These are phyloP conservation scores for Clarias pachynema DNA, from an alignment of 2,797 vertebrate genomes.

Conservation along the genomic window DNA sequence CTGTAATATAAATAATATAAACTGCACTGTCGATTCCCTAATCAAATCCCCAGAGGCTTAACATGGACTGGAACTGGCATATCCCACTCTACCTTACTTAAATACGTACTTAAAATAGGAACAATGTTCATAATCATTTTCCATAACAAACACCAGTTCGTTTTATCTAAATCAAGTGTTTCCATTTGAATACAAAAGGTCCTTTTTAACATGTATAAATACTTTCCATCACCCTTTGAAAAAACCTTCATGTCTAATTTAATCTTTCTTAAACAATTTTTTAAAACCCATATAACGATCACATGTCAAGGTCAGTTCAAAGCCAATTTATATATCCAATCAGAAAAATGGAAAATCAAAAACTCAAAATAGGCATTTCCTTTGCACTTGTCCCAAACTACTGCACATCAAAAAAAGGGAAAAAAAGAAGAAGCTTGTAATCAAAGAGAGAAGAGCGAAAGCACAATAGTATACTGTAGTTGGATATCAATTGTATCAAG, in stretches of 20 bases:
- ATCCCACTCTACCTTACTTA: not conserved
- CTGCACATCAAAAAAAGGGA: conserved; percentile 29
- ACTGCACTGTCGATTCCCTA: not conserved
- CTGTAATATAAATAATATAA: conserved; percentile 17
- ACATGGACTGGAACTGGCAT: not conserved
- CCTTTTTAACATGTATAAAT: not conserved
- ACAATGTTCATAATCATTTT: not conserved
- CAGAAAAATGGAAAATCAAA: conserved; percentile 22
- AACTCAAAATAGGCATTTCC: conserved; percentile 14
- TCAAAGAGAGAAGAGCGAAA: conserved; percentile 22
- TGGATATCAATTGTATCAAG: conserved; percentile 24
- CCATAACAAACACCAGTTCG: not conserved
- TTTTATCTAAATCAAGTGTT: conserved; percentile 2
- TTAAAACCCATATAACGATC: conserved; percentile 7
- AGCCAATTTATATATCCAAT: conserved; percentile 15
- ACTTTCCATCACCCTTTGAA: not conserved
- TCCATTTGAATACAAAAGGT: not conserved
- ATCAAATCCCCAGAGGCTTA: not conserved
- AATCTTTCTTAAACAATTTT: not conserved
- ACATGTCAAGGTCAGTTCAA: conserved; percentile 20
- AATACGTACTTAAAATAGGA: not conserved
- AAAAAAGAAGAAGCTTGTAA: conserved; percentile 29
- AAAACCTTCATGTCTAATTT: not conserved
- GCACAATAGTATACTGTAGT: conserved; percentile 22
- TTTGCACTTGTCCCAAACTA: conserved; percentile 38